Conservation (phyloP, 2,797 vertebrate genomes). For the Mionectes olivaceus region DNA sequence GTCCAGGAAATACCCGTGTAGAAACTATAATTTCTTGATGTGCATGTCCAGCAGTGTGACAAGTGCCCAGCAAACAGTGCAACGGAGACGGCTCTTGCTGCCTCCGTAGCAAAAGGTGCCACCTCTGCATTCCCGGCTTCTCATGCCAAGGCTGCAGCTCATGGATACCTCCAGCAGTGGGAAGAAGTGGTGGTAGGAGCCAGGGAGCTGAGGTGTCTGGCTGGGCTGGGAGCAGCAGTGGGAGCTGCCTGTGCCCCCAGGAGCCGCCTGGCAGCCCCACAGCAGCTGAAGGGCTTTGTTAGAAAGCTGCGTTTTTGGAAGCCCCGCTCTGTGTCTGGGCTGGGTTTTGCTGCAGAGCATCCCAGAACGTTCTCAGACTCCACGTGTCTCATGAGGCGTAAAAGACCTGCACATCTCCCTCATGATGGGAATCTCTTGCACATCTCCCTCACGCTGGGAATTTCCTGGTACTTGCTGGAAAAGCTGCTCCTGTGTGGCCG, state of each 20-base stretch:
- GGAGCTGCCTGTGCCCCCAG: not conserved
- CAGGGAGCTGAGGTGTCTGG: not conserved
- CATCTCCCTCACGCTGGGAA: not conserved
- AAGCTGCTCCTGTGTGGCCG: not conserved
- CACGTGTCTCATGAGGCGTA: not conserved
- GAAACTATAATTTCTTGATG: slow-evolving; percentile 11
- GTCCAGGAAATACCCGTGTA: not conserved
- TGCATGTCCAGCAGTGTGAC: not conserved
- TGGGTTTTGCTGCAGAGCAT: not conserved
- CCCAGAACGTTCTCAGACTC: not conserved
- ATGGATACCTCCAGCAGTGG: not conserved
- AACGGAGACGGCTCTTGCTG: not conserved
- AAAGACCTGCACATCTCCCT: not conserved
- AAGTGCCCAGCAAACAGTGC: not conserved
- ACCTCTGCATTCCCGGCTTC: not conserved
- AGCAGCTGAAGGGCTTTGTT: not conserved
- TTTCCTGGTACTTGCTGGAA: not conserved
- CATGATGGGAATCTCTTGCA: not conserved
- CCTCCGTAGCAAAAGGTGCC: not conserved
- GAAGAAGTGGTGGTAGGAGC: not conserved
- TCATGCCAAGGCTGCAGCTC: not conserved
- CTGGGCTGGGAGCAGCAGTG: not conserved
- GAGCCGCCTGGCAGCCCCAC: not conserved
- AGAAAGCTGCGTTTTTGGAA: not conserved
- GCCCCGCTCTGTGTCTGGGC: not conserved